Conservation (phyloP, 2,888 invertebrate genomes). For the Dione vanillae region DNA sequence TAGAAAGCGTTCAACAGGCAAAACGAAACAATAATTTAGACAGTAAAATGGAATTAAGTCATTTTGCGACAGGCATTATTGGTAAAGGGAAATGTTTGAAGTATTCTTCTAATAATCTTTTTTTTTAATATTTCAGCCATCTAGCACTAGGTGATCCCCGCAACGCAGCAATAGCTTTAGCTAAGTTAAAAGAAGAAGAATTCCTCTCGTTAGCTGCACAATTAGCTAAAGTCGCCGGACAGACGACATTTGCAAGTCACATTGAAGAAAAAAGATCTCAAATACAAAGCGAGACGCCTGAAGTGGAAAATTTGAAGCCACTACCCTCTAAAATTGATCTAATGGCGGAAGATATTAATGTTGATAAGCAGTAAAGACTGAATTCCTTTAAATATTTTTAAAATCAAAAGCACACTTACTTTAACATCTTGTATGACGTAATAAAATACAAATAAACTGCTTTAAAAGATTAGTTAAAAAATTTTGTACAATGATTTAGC, state of each 20-base stretch:
- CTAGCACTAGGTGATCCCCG: constrained; percentile 83
- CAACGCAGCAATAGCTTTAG: constrained; percentile 85
- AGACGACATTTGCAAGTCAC: constrained; percentile 66
- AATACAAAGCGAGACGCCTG: constrained; percentile 45
- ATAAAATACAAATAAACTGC: too few relatives aligned
- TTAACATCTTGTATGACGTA: too few relatives aligned
- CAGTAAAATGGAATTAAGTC: too few relatives aligned
- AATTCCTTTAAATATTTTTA: background rate
- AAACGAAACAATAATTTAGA: too few relatives aligned
- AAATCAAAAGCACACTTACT: background rate
- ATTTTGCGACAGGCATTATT: too few relatives aligned
- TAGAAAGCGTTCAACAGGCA: too few relatives aligned
- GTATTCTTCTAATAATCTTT: constrained; percentile 16
- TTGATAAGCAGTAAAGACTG: background rate
- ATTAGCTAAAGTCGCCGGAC: constrained; percentile 81
- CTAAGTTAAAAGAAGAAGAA: constrained; percentile 80
- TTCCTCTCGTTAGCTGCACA: constrained; percentile 84
- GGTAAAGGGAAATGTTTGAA: too few relatives aligned
- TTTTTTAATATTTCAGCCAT: constrained; percentile 69
- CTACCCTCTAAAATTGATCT: constrained; percentile 57
- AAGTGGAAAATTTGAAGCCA: constrained; percentile 45
- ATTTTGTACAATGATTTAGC: background rate
- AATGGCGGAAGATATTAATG: constrained; percentile 44
- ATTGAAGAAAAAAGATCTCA: constrained; percentile 57
- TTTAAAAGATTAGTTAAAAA: too few relatives aligned